Base-by-base conservation (phyloP, 1,140 invertebrate genomes). In the Brachionus calyciflorus region DNA sequence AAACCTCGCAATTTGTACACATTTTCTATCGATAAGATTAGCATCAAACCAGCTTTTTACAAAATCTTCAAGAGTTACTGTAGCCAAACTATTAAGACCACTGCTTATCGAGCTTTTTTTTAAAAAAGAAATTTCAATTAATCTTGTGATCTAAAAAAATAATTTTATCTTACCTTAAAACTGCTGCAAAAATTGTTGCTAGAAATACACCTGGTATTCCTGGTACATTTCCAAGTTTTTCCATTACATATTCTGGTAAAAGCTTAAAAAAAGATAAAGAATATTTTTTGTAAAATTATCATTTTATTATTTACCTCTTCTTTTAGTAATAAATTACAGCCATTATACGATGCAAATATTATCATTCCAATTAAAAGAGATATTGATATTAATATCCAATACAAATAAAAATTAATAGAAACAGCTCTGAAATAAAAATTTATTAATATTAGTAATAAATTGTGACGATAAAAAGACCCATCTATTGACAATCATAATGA, bases 51-150 rank as follows among this genome's bases (percentile, higher is more conserved):
- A 46, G 14, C 4, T 19, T 55, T 88, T 88, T 0, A 93, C 83
- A 73, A 94, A 88, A 84, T 97, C 94, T 84, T 96, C 90, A 81
- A 92, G 90, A 1, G 91, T 91, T 4, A 96, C 91, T 0, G 94
- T 93, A 0, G 93, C 90, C 51, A 96, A 84, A 0, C 93, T 94
- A 82, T 95, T 96, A 57, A 96, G 83, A 60, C 93, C 92, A 28
- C 92, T 93, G 0, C 93, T 93, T 1, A 96, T 91, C 2, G 94
- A 95, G 80, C 93, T n/a, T n/a, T n/a, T n/a, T n/a, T n/a, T n/a
- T n/a, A n/a, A n/a, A n/a, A n/a, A n/a, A n/a, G n/a, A n/a, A n/a
- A n/a, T n/a, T n/a, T n/a, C n/a, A n/a, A n/a, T n/a, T n/a, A n/a
- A n/a, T n/a, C n/a, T n/a, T n/a, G n/a, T n/a, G n/a, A n/a, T n/a